Evolutionary conservation across 2,113 vertebrate species (phyloP).

Genomic region (Pomatostomus ruficeps): DNA sequence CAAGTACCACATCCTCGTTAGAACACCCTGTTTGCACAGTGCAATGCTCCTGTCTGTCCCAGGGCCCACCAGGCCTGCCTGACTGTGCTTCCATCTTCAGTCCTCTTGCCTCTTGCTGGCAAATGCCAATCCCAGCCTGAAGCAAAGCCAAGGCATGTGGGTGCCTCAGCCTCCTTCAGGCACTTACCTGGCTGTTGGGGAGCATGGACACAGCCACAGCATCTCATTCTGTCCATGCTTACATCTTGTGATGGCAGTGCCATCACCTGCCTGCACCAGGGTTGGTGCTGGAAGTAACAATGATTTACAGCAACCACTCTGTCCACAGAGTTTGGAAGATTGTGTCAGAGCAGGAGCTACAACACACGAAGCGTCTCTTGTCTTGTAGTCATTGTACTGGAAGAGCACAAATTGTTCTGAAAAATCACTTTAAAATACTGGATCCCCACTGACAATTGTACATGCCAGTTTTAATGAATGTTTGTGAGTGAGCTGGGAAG

Average conservation of each 20-base stretch:
- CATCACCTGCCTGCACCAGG: neutral
- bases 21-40: neutral
- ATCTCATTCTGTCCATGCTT: neutral
- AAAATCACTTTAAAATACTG: neutral
- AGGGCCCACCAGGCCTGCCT: neutral
- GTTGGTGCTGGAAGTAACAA: neutral
- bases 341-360: neutral
- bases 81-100: neutral
- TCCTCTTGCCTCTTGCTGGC: neutral
- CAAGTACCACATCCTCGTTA: accelerated
- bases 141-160: accelerated
- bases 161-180: neutral
- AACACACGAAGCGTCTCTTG: neutral
- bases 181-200: neutral
- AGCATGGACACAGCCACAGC: neutral
- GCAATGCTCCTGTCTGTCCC: neutral
- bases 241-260: accelerated
- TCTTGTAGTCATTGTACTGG: neutral
- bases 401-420: slow-evolving; percentile 17
- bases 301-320: neutral
- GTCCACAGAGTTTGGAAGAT: neutral
- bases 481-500: neutral
- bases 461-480: neutral
- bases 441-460: neutral
- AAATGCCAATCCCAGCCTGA: neutral